These are phyloP conservation scores for Pholis gunnellus DNA, from an alignment of 2,113 vertebrate species.

Conservation along the genomic window DNA sequence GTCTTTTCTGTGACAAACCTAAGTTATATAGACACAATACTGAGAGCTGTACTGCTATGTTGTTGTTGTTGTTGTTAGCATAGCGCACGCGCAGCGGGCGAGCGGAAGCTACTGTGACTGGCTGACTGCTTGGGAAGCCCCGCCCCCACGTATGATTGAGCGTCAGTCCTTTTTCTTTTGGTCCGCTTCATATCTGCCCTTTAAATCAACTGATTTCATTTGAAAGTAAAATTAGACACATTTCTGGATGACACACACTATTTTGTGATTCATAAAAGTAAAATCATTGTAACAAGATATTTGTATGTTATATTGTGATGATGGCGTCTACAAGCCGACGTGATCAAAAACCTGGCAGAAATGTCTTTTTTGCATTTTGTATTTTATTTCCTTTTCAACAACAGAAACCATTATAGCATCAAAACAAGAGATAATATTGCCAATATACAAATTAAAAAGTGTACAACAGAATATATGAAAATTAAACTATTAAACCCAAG, in stretches of 20 bases:
- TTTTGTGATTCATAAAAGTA: background rate
- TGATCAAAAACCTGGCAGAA: background rate
- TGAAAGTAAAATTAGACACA: background rate
- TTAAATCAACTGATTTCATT: background rate
- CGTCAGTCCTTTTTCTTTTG: background rate
- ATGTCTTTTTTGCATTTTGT: slow-evolving; percentile 4
- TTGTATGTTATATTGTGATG: background rate
- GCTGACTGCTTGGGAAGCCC: background rate
- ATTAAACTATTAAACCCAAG: slow-evolving; percentile 69
- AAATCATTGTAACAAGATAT: background rate
- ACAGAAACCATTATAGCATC: slow-evolving; percentile 68
- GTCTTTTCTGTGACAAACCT: background rate
- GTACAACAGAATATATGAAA: slow-evolving; percentile 65
- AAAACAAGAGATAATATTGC: slow-evolving; percentile 65
- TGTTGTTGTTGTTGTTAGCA: slow-evolving; percentile 59
- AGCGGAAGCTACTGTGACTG: slow-evolving; percentile 37
- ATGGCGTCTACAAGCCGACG: background rate
- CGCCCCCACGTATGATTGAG: background rate
- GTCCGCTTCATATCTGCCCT: background rate
- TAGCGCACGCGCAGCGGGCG: background rate
- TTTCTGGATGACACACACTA: background rate
- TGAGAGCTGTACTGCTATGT: background rate
- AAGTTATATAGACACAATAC: background rate
- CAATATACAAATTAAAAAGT: slow-evolving; percentile 77
- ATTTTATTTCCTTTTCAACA: slow-evolving; percentile 77